Base-by-base conservation (phyloP, 2,888 invertebrate genomes). In the Sceliomorpha sp. region DNA sequence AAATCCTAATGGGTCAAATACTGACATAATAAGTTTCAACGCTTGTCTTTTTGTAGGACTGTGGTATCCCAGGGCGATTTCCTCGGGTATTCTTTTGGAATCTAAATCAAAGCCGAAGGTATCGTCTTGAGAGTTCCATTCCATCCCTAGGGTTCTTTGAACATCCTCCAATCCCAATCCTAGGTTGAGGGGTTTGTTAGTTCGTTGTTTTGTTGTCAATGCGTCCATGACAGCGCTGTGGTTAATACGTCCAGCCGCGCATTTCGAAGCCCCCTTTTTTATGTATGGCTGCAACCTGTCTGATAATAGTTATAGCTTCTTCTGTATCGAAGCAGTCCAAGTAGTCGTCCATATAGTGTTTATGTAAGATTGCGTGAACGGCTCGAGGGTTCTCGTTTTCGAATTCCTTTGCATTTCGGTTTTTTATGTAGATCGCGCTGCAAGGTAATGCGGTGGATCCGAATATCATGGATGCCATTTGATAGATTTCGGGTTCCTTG, bases 321-420 rank as follows among this genome's bases (percentile, higher is more conserved):
- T 40, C 53, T 0, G 74, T 66, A 17, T 78, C 70, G 1, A 68
- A 68, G 29, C 79, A 77, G 1, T 77, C 76, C 2, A 83, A 36
- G 50, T 76, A 81, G n/a, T 80, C 77, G 12, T 78, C 78, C 31
- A 80, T 75, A 47, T 81, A 83, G 51, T 79, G 74, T 3, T 74
- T 69, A 0, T 59, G 17, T 44, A 69, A 51, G 2, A 82, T 74
- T 0, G 78, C 72, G 13, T 69, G 32, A 0, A 64, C 75, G 1
- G 77, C 78, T 14, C 58, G 40, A 5, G 74, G 76, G 48, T 53
- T 72, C 59, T 17, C 8, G 8, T 17, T n/a, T 47, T 59, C 31
- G 32, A 58, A 70, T 20, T 48, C 58, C 6, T 44, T 9, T 0
- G 80, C 78, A 39, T 79, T 78, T 8, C n/a, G n/a, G n/a, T n/a